A percentile compares a stretch with the other conserved stretches of the same genome.
phyloP scores from a whole-genome alignment of 2,888 invertebrate species.

The Netelia inedita region DNA sequence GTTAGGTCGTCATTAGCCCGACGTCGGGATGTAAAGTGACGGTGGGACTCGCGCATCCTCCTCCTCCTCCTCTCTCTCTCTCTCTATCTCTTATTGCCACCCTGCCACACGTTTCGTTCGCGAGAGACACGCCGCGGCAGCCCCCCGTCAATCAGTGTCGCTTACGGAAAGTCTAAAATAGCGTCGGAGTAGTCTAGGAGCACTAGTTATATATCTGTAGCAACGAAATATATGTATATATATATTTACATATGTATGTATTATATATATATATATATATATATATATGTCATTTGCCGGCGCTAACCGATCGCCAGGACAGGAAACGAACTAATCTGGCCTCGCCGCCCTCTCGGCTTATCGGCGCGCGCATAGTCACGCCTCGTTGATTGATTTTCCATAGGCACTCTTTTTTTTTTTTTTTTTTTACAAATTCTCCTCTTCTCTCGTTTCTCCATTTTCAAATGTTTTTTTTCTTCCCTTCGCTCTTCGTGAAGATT shows the following conservation, averaged over 20 bases:
- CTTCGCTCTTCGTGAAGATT: background rate
- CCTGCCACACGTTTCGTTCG: constrained; percentile 38
- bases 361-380: constrained; percentile 35
- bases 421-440: background rate
- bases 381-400: constrained; percentile 47
- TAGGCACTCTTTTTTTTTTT: constrained; percentile 28
- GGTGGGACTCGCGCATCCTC: constrained; percentile 38
- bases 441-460: background rate
- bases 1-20: constrained; percentile 56
- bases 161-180: constrained; percentile 67
- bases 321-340: constrained; percentile 54
- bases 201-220: constrained; percentile 25
- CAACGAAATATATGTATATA: constrained; percentile 14
- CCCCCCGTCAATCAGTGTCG: constrained; percentile 68
- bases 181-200: constrained; percentile 46
- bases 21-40: constrained; percentile 53
- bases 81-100: constrained; percentile 46
- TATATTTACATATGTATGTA: constrained; percentile 23
- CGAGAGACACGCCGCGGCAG: constrained; percentile 46
- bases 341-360: constrained; percentile 51
- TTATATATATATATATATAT: constrained; percentile 15
- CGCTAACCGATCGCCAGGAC: constrained; percentile 32
- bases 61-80: constrained; percentile 53
- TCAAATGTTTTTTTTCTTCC: background rate
- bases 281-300: constrained; percentile 2